phyloP scores from a whole-genome alignment of 2,113 vertebrate species.

The Dipodomys ordii region DNA sequence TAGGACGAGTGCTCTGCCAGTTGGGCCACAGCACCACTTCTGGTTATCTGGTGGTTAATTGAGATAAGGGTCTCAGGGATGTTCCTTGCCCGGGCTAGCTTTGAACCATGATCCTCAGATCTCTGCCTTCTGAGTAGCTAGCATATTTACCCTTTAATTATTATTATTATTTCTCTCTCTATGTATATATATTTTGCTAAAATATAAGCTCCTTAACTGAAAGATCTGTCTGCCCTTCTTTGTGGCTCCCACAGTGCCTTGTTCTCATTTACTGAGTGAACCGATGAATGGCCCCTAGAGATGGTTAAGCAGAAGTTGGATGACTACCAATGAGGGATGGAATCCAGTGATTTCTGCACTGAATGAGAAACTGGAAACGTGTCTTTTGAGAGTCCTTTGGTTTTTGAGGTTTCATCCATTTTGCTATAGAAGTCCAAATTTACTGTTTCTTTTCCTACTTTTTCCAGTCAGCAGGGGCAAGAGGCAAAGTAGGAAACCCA shows the following conservation, averaged over 20 bases:
- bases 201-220: constrained; percentile 17
- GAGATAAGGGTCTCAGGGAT: no score
- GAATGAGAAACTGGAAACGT: constrained; percentile 20
- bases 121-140: not conserved
- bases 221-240: constrained; percentile 50
- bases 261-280: constrained; percentile 68
- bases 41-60: no score
- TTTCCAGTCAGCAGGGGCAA: not conserved
- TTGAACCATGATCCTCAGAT: no score
- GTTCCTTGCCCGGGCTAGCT: no score
- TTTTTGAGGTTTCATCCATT: constrained; percentile 35
- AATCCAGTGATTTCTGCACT: constrained; percentile 52
- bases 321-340: constrained; percentile 58
- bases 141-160: not conserved
- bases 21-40: no score
- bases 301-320: constrained; percentile 66
- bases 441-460: not conserved
- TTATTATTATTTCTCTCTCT: not conserved
- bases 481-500: not conserved
- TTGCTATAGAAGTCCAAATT: not conserved
- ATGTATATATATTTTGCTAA: constrained; percentile 1
- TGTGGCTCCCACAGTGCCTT: constrained; percentile 63
- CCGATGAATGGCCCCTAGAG: constrained; percentile 62
- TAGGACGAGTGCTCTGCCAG: no score
- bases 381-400: constrained; percentile 7